Base-by-base conservation (phyloP, 30 jellyfish, hydroid and myxozoan genomes). In the Sanderia malayensis region DNA sequence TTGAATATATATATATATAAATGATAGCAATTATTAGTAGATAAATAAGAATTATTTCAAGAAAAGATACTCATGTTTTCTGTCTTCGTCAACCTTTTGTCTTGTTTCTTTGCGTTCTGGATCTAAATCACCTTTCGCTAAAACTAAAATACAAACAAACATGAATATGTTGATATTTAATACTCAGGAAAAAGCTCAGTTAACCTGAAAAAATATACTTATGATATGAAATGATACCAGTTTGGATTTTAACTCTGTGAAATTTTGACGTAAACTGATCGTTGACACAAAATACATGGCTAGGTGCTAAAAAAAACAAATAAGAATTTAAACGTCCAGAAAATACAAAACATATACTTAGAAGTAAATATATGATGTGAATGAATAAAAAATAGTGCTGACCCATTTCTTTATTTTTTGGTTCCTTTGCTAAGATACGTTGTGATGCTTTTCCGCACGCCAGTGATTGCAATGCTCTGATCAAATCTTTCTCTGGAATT, bases 31-130 rank as follows among this genome's bases (percentile, higher is more conserved):
- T 4, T 24, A 19, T 57, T 4, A 19, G 68, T 57, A 57, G 31
- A 4, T 57, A 20, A 57, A 24, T 57, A 20, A 11, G 11, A 20
- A 62, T 20, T 28, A 20, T 30, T 44, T 65, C 28, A 1, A 53
- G 33, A 78, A 90, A 90, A 87, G 98, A 90, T 90, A 90, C 98
- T 90, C 98, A 71, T 90, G 98, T 52, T 90, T 90, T 34, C 98
- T 46, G 53, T 90, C 98, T 90, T 90, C 98, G 70, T 90, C 98
- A 29, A 90, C 96, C 65, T 90, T 90, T 58, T 90, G 98, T 29
- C 98, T 79, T 53, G 98, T 84, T 67, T 90, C 98, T 72, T 84
- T 90, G 22, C 98, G 60, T 68, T 90, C 98, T 24, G 98, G 98
- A 60, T 90, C 98, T 29, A 96, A 27, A 53, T 90, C 98, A 30